These are phyloP conservation scores for Macrotis lagotis DNA, from an alignment of 2,113 vertebrate species.

Conservation along the genomic window DNA sequence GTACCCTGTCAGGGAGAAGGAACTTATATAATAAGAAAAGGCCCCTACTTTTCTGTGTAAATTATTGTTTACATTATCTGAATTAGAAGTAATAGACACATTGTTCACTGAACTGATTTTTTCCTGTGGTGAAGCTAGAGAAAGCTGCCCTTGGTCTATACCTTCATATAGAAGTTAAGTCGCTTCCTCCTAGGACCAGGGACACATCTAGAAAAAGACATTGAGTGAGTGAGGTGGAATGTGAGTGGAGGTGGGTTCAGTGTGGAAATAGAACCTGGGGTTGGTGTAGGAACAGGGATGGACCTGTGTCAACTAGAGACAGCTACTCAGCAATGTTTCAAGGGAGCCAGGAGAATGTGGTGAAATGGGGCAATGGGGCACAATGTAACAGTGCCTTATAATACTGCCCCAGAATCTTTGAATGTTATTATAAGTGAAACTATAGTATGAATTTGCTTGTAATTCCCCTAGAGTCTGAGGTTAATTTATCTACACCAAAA, in stretches of 20 bases:
- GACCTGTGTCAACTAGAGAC: background rate
- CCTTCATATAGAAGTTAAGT: background rate
- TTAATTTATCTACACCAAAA: background rate
- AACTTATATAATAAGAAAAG: background rate
- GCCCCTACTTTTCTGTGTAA: background rate
- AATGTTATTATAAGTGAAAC: background rate
- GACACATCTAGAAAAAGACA: background rate
- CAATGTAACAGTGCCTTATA: background rate
- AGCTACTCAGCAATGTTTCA: background rate
- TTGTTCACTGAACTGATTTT: background rate
- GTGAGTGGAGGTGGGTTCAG: background rate
- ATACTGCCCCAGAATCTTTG: background rate
- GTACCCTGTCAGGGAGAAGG: background rate
- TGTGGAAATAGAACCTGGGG: rapidly evolving
- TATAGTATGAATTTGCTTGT: background rate
- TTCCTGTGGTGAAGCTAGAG: background rate
- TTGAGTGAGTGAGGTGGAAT: background rate
- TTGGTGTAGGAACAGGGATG: rapidly evolving
- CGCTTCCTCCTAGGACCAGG: background rate
- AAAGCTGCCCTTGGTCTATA: background rate
- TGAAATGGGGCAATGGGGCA: too few relatives aligned
- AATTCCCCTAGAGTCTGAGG: background rate
- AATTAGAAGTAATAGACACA: background rate
- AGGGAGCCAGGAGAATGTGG: background rate
- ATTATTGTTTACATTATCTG: background rate